A percentile compares a stretch with the other conserved stretches of the same genome.
These are phyloP conservation scores for Clivina fossor DNA, from an alignment of 2,888 invertebrate genomes.

Conservation along the genomic window DNA sequence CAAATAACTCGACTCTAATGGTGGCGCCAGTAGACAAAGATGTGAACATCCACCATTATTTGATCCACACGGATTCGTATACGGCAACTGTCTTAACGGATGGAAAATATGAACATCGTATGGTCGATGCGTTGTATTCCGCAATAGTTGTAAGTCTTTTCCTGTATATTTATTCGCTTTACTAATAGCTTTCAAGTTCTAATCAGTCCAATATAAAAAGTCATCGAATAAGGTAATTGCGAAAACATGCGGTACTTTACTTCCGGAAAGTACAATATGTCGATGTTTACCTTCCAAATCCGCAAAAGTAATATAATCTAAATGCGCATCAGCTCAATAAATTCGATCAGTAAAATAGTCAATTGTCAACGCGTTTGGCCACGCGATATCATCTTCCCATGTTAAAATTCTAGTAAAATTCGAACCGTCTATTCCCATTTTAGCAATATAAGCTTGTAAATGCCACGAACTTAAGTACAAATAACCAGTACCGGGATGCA, in stretches of 20 bases:
- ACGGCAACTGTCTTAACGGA: constrained; percentile 80
- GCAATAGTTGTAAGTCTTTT: constrained; percentile 68
- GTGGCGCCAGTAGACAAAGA: constrained; percentile 88
- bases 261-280: constrained; percentile 77
- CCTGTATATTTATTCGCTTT: constrained; percentile 92
- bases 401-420: constrained; percentile 85
- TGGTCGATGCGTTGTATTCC: constrained; percentile 93
- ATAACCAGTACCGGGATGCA: constrained; percentile 92
- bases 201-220: constrained; percentile 94
- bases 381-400: constrained; percentile 93
- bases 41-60: constrained; percentile 97
- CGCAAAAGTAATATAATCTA: constrained; percentile 94
- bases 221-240: constrained; percentile 94
- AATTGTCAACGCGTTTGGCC: constrained; percentile 97
- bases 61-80: constrained; percentile 84
- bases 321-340: constrained; percentile 97
- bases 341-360: constrained; percentile 95
- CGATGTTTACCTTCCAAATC: constrained; percentile 90
- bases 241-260: constrained; percentile 91
- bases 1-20: constrained; percentile 72
- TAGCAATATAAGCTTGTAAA: constrained; percentile 91
- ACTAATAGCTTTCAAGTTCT: constrained; percentile 92
- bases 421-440: constrained; percentile 96
- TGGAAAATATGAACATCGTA: constrained; percentile 94
- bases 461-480: constrained; percentile 97